Evolutionary conservation across 2,113 vertebrate genomes (phyloP), one percentile per base, ranked within the genome.

Genomic region (Myanophis thanlyinensis): DNA sequence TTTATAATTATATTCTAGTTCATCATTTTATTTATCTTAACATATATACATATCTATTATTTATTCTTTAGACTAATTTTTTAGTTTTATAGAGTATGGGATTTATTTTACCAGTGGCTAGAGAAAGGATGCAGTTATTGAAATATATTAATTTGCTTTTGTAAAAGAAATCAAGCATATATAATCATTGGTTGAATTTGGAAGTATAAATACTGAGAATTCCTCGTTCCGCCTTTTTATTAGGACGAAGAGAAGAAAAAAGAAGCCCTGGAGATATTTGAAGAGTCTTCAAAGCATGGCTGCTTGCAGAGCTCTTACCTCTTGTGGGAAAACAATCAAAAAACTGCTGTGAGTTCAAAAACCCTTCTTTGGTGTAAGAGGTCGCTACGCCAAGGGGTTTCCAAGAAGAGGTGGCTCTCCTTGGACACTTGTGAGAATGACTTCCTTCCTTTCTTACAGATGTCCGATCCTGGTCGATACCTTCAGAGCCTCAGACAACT

Each of bases 231-330:
- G 67, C 53, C 4, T 59, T 95, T 93, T 80, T 44, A 40, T 47
- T 90, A 99, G 99, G 98, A 98, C 53, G 98, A 98, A 94, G 98
- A 98, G 92, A 98, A 95, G 94, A 98, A 94, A 53, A 96, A 94
- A 1, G 97, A 98, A 92, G 99, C 98, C 23, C 93, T 97, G 84
- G 95, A 97, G 80, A 97, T 99, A 96, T 97, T 99, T 95, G 98
- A 99, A 93, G 98, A 98, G 91, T 98, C 99, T 0, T 98, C 99
- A 0, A 97, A 94, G 89, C 98, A 98, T 30, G 99, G 99, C 46
- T 99, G 98, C 94, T 95, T 99, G 92, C 97, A 98, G 95, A 99
- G 99, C 96, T 98, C 99, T 0, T 99, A 98, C 96, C 97, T 99
- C 94, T 96, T 99, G 88, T 99, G 99, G 99, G 98, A 99, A 96